Evolutionary conservation across 2,888 invertebrate species (phyloP).

Genomic region (Machimus atricapillus): DNA sequence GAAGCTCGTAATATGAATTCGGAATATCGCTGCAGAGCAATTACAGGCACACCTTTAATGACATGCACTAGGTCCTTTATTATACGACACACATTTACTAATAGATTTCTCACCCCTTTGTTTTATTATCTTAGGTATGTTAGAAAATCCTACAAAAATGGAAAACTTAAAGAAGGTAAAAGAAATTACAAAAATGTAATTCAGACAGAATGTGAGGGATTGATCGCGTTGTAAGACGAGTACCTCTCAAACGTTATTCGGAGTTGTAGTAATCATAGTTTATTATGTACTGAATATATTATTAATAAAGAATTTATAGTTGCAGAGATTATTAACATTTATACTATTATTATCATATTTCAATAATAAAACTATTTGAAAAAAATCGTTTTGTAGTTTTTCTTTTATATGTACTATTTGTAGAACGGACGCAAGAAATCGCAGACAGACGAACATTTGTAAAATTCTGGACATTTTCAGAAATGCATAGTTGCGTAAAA

Average conservation of each 20-base stretch:
- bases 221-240: not conserved
- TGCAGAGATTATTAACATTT: constrained; percentile 28
- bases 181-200: not conserved
- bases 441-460: not conserved
- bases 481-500: too few species aligned
- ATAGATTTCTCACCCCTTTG: not conserved
- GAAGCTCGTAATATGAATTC: not conserved
- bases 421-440: not conserved
- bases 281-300: constrained; percentile 31
- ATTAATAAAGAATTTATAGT: constrained; percentile 32
- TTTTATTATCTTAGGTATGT: not conserved
- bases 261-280: constrained; percentile 12
- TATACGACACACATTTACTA: constrained; percentile 20
- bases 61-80: constrained; percentile 16
- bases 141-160: not conserved
- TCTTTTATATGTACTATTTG: not conserved
- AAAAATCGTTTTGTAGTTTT: not conserved
- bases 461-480: too few species aligned
- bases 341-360: constrained; percentile 33
- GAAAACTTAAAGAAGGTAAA: not conserved
- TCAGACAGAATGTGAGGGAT: not conserved
- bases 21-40: not conserved
- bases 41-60: constrained; percentile 14
- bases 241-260: not conserved
- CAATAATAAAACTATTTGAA: constrained; percentile 33